A percentile compares a stretch with the other conserved stretches of the same genome.
Evolutionary conservation across 1,140 invertebrate genomes (phyloP).

Genomic region (Zophobas morio): DNA sequence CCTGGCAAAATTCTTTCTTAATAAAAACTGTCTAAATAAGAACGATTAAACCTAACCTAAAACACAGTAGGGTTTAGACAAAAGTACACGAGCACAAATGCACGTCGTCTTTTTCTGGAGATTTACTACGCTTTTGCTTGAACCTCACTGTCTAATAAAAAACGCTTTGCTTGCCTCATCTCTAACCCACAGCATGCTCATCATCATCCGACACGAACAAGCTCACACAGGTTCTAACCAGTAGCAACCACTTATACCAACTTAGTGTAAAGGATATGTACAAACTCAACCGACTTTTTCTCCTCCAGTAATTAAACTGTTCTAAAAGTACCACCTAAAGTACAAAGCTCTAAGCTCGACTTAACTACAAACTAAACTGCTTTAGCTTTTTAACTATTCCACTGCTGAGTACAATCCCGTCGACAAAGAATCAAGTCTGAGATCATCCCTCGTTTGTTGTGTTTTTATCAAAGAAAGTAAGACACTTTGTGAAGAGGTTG

Average conservation of each 20-base stretch:
- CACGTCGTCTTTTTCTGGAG: background rate
- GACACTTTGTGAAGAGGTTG: too few species aligned
- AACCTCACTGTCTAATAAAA: background rate
- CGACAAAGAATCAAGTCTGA: too few species aligned
- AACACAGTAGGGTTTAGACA: conserved; percentile 11
- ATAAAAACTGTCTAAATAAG: background rate
- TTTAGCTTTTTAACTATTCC: background rate
- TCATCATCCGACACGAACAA: background rate
- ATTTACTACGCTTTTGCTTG: conserved; percentile 15
- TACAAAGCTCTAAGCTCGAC: background rate
- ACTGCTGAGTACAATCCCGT: too few species aligned
- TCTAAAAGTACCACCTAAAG: too few species aligned
- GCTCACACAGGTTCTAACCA: background rate
- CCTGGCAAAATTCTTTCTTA: conserved; percentile 19
- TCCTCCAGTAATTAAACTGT: conserved; percentile 27
- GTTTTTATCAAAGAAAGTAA: background rate
- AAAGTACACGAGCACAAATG: background rate
- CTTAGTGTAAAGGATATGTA: conserved; percentile 40
- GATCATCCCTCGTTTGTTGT: background rate
- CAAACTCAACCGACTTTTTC: conserved; percentile 6
- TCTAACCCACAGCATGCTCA: conserved; percentile 7
- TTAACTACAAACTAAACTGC: conserved; percentile 9
- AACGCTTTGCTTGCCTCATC: background rate
- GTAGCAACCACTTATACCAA: conserved; percentile 6
- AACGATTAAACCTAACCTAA: background rate